Conservation (phyloP, 2,113 vertebrate species). For the Mesitornis unicolor region DNA sequence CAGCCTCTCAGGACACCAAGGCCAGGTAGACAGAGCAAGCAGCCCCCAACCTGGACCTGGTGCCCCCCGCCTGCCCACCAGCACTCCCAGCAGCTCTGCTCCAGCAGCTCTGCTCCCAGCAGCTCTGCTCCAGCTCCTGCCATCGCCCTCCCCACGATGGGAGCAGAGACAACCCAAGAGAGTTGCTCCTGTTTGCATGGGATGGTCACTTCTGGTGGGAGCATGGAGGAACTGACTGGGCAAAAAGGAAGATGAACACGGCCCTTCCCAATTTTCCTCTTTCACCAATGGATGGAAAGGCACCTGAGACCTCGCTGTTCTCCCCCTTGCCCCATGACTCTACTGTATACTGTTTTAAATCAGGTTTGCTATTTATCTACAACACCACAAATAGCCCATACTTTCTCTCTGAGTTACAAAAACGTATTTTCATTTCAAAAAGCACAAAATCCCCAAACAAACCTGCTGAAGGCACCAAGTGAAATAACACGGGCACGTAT, state of each 20-base stretch:
- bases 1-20: background rate
- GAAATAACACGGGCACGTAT: background rate
- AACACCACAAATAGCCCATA: background rate
- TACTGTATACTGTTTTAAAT: background rate
- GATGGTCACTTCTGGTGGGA: background rate
- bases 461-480: background rate
- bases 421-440: background rate
- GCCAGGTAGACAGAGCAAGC: background rate
- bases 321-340: background rate
- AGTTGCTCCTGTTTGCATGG: accelerated
- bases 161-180: background rate
- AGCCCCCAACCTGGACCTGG: accelerated
- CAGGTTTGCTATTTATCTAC: background rate
- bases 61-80: background rate
- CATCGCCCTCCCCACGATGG: background rate
- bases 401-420: background rate
- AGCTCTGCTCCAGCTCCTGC: background rate
- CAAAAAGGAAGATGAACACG: background rate
- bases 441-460: background rate
- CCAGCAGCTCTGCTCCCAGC: accelerated
- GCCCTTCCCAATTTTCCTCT: background rate
- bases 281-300: background rate
- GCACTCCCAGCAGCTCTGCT: background rate
- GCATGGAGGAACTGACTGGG: background rate
- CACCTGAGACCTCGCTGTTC: background rate